Evolutionary conservation across 2,888 invertebrate species (phyloP).

Genomic region (Dimorphilus gyrociliatus): DNA sequence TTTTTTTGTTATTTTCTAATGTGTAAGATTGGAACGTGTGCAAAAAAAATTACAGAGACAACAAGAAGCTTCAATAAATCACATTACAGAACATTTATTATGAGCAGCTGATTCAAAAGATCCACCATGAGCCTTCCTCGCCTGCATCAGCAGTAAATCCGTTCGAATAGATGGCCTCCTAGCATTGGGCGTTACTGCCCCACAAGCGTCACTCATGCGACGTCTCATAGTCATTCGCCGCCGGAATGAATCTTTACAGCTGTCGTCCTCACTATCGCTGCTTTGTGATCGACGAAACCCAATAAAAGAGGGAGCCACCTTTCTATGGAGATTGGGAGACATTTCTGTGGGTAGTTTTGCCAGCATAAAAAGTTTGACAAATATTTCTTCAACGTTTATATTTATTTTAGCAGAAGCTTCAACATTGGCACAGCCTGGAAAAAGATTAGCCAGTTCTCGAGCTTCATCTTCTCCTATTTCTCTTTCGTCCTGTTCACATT

Average conservation of each 20-base stretch:
- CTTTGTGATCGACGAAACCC: slow-evolving; percentile 10
- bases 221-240: slow-evolving; percentile 57
- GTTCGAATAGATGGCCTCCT: slow-evolving; percentile 70
- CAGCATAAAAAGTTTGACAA: slow-evolving; percentile 63
- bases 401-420: slow-evolving; percentile 70
- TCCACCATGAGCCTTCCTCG: no score
- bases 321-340: slow-evolving; percentile 64
- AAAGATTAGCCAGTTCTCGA: slow-evolving; percentile 46
- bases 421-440: slow-evolving; percentile 56
- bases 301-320: slow-evolving; percentile 45
- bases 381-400: slow-evolving; percentile 61
- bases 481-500: slow-evolving; percentile 58
- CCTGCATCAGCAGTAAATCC: slow-evolving; percentile 70
- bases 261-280: slow-evolving; percentile 9
- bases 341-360: slow-evolving; percentile 70
- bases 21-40: no score
- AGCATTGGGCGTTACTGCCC: slow-evolving; percentile 72
- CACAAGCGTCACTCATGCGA: slow-evolving; percentile 67
- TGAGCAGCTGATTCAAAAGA: no score
- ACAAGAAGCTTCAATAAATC: no score
- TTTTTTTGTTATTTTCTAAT: no score
- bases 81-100: no score
- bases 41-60: no score
- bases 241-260: no score
- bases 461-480: slow-evolving; percentile 61